Base-by-base conservation (phyloP, 2,888 invertebrate species). In the Julus scandinavius region DNA sequence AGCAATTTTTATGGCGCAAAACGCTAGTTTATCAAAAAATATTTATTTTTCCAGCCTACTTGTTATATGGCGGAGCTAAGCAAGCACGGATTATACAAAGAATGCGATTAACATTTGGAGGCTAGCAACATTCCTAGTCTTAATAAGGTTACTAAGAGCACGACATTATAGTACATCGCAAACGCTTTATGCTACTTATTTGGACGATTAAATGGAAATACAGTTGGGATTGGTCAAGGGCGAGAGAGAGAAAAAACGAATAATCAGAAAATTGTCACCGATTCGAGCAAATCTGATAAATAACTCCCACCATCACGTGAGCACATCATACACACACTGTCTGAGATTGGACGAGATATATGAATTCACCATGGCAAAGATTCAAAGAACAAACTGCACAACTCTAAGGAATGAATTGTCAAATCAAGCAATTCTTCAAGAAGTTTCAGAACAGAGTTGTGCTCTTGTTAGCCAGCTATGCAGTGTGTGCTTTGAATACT, bases 311-410 rank as follows among this genome's bases (percentile, higher is more conserved):
- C 80, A 38, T 80, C 80, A 80, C 80, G 38, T 80, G 38, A 80
- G 38, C 80, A 80, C 80, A 80, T 80, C 80, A 80, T 80, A 80
- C 80, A 80, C 80, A 80, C 80, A 80, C 29, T 29, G 63, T 72
- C 63, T 20, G 6, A 5, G 1, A 17, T 20, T 20, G 20, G 7
- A 72, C 20, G 63, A 17, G 20, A 29, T 20, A 3, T 7, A 17
- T 20, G 20, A 20, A 20, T 20, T 72, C 20, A 72, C 20, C 20
- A 7, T 20, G 17, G 1, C 63, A 72, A 72, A 15, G 63, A n/a
- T 72, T 72, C 63, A 72, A n/a, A 63, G 45, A 45, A 45, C 45
- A 45, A n/a, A 6, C n/a, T 63, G 63, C 11, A 72, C 3, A 72
- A 7, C 63, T 20, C 3, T 20, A 20, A 7, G 20, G 5, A 7